Evolutionary conservation across 2,797 vertebrate genomes (phyloP), one percentile per base, ranked within the genome.

Genomic region (Mormyrops attenuatus): DNA sequence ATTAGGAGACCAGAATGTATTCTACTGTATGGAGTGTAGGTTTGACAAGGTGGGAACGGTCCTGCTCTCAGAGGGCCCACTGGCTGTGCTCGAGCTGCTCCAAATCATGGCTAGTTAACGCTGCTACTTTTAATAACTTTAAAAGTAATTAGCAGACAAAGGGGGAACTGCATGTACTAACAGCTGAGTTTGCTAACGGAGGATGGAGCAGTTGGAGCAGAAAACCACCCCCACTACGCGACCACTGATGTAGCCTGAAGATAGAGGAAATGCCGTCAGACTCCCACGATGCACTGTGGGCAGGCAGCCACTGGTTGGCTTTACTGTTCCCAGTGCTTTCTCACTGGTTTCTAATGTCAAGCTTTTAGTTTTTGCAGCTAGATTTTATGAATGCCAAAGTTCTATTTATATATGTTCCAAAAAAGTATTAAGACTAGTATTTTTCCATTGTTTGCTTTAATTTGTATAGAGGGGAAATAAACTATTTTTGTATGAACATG

Each of bases 341-440:
- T 96, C 95, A 85, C 96, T 95, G 94, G 87, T 90, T 95, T 96
- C 95, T 93, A 95, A 85, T 90, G 92, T 94, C 66, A 84, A 88
- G 90, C 89, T 95, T 95, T 96, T 97, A 94, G 94, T 73, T 94
- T 97, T 97, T 96, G 96, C 96, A 97, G 97, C 96, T 97, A 96
- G 96, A 96, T 95, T 97, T 97, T 97, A 92, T 96, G 96, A 96
- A 97, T 96, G 96, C 97, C 97, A 97, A 98, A 98, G 97, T 96
- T 97, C 95, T 97, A 98, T 97, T 98, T 98, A 97, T 98, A 92
- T 97, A 95, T 55, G 82, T 66, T 91, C 90, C 89, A 86, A 92
- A 89, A 90, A 92, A 93, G 91, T 93, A 91, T 93, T 91, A 91
- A 92, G 90, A 91, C 89, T 89, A 41, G 89, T 94, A 93, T 93